Conservation (phyloP, 2,888 invertebrate genomes). For the Phrixothrix hirtus region DNA sequence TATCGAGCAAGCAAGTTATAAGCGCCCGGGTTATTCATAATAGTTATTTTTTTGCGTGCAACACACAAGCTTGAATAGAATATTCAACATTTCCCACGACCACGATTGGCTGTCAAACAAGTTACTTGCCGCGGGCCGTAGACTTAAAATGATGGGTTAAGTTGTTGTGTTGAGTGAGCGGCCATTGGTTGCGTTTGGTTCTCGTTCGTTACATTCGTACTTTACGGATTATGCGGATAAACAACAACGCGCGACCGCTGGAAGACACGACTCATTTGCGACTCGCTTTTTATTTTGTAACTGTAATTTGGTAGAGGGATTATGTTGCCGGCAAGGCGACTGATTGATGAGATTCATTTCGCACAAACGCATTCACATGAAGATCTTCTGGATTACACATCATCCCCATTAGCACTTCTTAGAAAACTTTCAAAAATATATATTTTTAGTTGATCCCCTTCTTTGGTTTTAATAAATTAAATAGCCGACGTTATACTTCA, state of each 20-base stretch:
- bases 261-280: conserved; percentile 19
- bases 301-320: conserved; percentile 17
- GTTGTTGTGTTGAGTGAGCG: conserved; percentile 17
- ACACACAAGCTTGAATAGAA: conserved; percentile 31
- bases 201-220: conserved; percentile 13
- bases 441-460: too few species aligned
- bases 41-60: conserved; percentile 30
- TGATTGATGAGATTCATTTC: too few species aligned
- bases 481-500: too few species aligned
- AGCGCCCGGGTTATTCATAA: conserved; percentile 29
- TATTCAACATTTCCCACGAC: conserved; percentile 37
- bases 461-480: too few species aligned
- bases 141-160: conserved; percentile 36
- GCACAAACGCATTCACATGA: too few species aligned
- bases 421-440: too few species aligned
- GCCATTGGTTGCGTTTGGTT: conserved; percentile 25
- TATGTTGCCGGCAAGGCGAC: conserved; percentile 10
- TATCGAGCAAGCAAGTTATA: conserved; percentile 31
- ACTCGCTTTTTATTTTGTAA: conserved; percentile 19
- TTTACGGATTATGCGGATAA: conserved; percentile 14
- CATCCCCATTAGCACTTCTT: too few species aligned
- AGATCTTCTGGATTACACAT: too few species aligned
- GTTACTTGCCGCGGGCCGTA: conserved; percentile 35
- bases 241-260: conserved; percentile 12
- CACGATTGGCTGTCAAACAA: conserved; percentile 38